A percentile compares a stretch with the other conserved stretches of the same genome.
These are phyloP conservation scores for Eupelmus urozonus DNA, from an alignment of 2,888 invertebrate genomes.

Conservation along the genomic window DNA sequence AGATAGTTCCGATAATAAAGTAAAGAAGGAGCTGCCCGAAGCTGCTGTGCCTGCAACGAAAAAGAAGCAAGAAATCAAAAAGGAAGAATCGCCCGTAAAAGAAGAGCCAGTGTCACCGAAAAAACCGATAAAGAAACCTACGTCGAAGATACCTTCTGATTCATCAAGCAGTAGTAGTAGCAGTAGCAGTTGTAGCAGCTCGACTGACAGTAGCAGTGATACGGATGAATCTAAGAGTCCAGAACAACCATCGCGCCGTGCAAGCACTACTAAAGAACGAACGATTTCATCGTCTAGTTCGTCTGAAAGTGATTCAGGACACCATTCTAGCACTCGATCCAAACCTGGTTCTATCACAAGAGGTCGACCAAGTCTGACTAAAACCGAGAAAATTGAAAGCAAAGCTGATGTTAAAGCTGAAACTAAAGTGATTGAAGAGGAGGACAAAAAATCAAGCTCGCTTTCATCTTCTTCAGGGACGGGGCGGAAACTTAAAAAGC, in stretches of 20 bases:
- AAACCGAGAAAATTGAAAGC: conserved; percentile 65
- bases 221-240: conserved; percentile 71
- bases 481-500: conserved; percentile 81
- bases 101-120: conserved; percentile 66
- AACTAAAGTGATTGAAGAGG: conserved; percentile 38
- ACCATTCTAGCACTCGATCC: conserved; percentile 63
- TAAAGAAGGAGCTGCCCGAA: conserved; percentile 70
- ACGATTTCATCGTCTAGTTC: conserved; percentile 70
- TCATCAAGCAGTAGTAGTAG: conserved; percentile 79
- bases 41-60: conserved; percentile 49
- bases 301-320: conserved; percentile 72
- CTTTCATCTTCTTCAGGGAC: conserved; percentile 65
- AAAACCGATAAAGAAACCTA: conserved; percentile 63
- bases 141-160: conserved; percentile 77
- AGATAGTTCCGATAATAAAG: conserved; percentile 71
- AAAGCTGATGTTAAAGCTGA: conserved; percentile 51
- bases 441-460: conserved; percentile 57
- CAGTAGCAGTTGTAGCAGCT: conserved; percentile 77
- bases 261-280: conserved; percentile 66
- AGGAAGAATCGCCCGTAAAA: conserved; percentile 70
- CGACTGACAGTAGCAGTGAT: conserved; percentile 75
- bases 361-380: conserved; percentile 38
- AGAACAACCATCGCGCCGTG: conserved; percentile 53
- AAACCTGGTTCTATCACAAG: conserved; percentile 42
- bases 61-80: conserved; percentile 69